Percentiles rank a stretch among this genome's conserved stretches.
Conservation (phyloP, 2,113 vertebrate species). For the Leucosticte australis region DNA sequence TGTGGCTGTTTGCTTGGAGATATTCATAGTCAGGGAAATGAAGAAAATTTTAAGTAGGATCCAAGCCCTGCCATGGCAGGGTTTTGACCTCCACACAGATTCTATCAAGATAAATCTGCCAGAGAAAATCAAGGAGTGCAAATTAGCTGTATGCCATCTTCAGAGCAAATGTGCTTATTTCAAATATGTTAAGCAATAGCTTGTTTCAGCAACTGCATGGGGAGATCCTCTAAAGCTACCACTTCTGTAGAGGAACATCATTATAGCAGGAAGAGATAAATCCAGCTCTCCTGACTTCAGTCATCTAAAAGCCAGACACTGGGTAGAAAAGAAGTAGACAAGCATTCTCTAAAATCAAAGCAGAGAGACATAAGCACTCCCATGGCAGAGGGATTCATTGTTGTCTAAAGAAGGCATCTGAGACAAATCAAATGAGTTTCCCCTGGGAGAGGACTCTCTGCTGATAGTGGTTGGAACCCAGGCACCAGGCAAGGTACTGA, state of each 20-base stretch:
- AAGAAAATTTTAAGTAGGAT: background rate
- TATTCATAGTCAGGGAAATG: rapidly evolving
- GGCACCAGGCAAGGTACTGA: background rate
- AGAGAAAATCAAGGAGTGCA: background rate
- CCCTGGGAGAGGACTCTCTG: background rate
- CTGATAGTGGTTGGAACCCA: background rate
- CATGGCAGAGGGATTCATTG: background rate
- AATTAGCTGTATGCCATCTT: background rate
- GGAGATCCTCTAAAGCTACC: background rate
- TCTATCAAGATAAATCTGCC: background rate
- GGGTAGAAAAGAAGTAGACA: background rate
- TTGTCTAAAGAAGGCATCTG: background rate
- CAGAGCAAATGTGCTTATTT: background rate
- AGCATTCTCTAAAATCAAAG: background rate
- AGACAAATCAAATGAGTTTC: background rate
- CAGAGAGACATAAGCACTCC: background rate
- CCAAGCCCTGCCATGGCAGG: background rate
- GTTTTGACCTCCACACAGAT: background rate
- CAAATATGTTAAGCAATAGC: background rate
- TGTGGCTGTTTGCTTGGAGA: background rate
- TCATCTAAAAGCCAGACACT: background rate
- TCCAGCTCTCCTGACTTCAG: background rate
- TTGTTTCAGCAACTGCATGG: background rate
- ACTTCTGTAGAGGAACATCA: background rate
- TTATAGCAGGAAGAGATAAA: background rate